A percentile compares a stretch with the other conserved stretches of the same genome.
These are phyloP conservation scores for Caracal caracal DNA, from an alignment of 2,113 vertebrate genomes.

Conservation along the genomic window DNA sequence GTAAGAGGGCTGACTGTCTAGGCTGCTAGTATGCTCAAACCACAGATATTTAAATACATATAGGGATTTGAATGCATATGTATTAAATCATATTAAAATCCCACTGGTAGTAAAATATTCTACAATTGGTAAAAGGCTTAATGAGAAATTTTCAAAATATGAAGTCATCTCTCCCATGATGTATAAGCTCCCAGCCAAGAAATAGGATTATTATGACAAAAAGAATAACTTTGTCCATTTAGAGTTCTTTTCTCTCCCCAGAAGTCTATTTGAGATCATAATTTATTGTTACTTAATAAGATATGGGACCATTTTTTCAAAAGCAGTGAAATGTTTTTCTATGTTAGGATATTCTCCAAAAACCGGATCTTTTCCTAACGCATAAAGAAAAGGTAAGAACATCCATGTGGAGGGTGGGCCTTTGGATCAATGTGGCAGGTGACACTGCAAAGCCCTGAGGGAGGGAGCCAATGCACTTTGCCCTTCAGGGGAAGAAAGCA, in stretches of 20 bases:
- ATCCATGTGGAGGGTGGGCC: background rate
- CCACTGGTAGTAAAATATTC: slow-evolving; percentile 15
- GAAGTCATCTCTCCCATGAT: slow-evolving; percentile 36
- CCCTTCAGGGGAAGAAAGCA: background rate
- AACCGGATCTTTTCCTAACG: background rate
- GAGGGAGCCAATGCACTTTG: background rate
- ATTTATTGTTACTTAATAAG: slow-evolving; percentile 27
- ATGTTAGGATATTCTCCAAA: background rate
- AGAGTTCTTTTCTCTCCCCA: background rate
- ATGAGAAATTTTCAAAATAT: background rate
- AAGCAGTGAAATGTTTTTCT: slow-evolving; percentile 18
- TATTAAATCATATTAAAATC: slow-evolving; percentile 37
- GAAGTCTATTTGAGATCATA: slow-evolving; percentile 3
- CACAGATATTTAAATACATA: background rate
- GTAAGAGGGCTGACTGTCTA: background rate
- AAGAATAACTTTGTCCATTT: background rate
- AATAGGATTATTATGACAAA: background rate
- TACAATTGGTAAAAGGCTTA: slow-evolving; percentile 32
- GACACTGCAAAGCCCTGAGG: background rate
- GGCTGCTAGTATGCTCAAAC: background rate
- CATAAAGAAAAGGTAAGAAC: background rate
- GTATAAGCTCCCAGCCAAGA: background rate
- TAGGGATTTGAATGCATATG: background rate
- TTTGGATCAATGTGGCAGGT: background rate
- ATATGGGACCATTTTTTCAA: background rate